These are phyloP conservation scores for Leucophenga varia DNA, from an alignment of 1,140 invertebrate species.

Conservation along the genomic window DNA sequence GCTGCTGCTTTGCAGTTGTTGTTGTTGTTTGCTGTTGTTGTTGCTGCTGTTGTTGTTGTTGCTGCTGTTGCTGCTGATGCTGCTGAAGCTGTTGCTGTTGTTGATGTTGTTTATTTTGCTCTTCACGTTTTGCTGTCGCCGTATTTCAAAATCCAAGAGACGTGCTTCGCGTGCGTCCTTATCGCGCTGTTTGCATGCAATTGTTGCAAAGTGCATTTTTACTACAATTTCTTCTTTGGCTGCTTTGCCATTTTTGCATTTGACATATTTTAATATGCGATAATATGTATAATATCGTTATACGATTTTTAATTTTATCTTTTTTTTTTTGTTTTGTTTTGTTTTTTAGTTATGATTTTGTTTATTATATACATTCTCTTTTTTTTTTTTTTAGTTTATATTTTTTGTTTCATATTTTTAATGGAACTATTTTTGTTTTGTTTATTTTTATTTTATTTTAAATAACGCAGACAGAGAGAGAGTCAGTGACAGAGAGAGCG, in stretches of 20 bases:
- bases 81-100: slow-evolving; percentile 48
- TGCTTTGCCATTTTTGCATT: slow-evolving; percentile 11
- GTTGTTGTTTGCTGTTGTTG: slow-evolving; percentile 25
- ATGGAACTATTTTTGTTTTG: slow-evolving; percentile 10
- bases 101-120: slow-evolving; percentile 51
- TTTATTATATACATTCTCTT: slow-evolving; percentile 1
- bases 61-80: slow-evolving; percentile 38
- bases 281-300: too few relatives aligned
- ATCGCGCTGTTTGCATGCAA: slow-evolving; percentile 55
- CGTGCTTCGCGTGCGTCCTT: slow-evolving; percentile 55
- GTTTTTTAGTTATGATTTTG: background rate
- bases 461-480: slow-evolving; percentile 19
- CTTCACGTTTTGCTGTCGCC: slow-evolving; percentile 54
- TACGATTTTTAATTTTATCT: too few relatives aligned
- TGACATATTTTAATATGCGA: slow-evolving; percentile 12
- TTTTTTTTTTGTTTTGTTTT: slow-evolving; percentile 10
- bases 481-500: slow-evolving; percentile 15
- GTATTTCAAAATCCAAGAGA: slow-evolving; percentile 54
- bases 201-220: slow-evolving; percentile 54
- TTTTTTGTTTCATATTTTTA: slow-evolving; percentile 1
- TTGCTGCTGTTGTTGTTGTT: slow-evolving; percentile 33
- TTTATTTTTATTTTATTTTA: background rate
- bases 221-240: slow-evolving; percentile 29
- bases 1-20: slow-evolving; percentile 20
- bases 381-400: background rate